These are phyloP conservation scores for Antedon mediterranea DNA, from an alignment of 53 echinoderm and acorn worm species.

Conservation along the genomic window DNA sequence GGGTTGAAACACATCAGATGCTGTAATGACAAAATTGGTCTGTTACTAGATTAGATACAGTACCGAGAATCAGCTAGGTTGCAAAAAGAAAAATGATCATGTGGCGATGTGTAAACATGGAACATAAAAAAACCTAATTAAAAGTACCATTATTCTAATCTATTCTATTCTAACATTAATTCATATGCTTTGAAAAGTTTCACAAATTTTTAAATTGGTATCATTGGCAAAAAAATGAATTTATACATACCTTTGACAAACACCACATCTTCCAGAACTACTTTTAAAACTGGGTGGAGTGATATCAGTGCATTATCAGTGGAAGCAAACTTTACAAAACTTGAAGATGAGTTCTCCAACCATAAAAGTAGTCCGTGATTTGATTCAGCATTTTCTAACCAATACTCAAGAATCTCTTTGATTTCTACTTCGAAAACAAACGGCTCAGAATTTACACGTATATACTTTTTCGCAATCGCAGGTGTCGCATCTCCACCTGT, in stretches of 20 bases:
- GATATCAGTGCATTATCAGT: not conserved
- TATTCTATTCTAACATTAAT: no score
- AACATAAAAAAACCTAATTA: no score
- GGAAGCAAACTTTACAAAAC: not conserved
- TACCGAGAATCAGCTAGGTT: no score
- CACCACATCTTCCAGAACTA: not conserved
- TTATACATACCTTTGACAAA: not conserved
- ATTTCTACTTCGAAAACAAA: constrained; percentile 11
- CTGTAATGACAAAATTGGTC: no score
- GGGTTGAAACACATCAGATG: no score
- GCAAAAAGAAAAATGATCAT: no score
- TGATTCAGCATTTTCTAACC: constrained; percentile 16
- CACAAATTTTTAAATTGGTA: no score
- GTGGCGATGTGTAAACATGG: no score
- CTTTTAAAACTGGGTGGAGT: not conserved
- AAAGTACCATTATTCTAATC: no score
- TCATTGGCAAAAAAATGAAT: no score
- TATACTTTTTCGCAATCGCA: not conserved
- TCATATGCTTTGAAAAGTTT: no score
- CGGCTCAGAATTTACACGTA: not conserved
- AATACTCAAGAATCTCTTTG: constrained; percentile 10
- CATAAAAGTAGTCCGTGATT: constrained; percentile 38
- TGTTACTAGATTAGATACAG: no score
- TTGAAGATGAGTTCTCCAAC: constrained; percentile 5
- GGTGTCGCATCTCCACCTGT: not conserved